Base-by-base conservation (phyloP, 2,888 invertebrate genomes). In the Apotomis betuletana region DNA sequence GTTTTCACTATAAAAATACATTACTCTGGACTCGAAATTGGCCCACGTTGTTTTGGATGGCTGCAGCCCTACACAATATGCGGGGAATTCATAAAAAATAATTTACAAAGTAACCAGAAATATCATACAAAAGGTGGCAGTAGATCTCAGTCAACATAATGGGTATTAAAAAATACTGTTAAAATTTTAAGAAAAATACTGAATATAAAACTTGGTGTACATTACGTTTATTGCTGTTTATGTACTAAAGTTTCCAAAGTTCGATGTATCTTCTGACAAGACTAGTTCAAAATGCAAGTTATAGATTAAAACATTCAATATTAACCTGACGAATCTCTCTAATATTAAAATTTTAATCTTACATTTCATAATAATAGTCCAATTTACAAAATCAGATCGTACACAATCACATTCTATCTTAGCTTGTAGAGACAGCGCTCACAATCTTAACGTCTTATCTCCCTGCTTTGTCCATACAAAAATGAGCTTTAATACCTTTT, bases 21-120 rank as follows among this genome's bases (percentile, higher is more conserved):
- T 73, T 77, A 78, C 73, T 76, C 77, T 80, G 81, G 81, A 81
- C 81, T 77, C 75, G 55, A 67, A 52, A 76, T 82, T 82, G 82
- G 82, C 82, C 82, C 81, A 75, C 81, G 72, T 74, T n/a, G 71
- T 77, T 78, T 55, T 58, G 70, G 72, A 74, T 77, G 70, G 54
- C 61, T 49, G n/a, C 41, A 51, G 70, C 60, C 67, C 54, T 57
- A 57, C 41, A 61, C 0, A 9, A 49, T 49, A 60, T 15, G 64
- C 41, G 62, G 62, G 55, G 44, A 52, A 10, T 55, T 67, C 15
- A 52, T 67, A 55, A 57, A 71, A 68, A 63, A 72, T 68, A 58
- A 58, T 51, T 51, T 57, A 62, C 49, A 57, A 67, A 10, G 38
- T 5, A 52, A 54, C 12, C 3, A 36, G 72, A 72, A 72, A 72